phyloP scores from a whole-genome alignment of 2,888 invertebrate genomes.

The Dryadula phaetusa region DNA sequence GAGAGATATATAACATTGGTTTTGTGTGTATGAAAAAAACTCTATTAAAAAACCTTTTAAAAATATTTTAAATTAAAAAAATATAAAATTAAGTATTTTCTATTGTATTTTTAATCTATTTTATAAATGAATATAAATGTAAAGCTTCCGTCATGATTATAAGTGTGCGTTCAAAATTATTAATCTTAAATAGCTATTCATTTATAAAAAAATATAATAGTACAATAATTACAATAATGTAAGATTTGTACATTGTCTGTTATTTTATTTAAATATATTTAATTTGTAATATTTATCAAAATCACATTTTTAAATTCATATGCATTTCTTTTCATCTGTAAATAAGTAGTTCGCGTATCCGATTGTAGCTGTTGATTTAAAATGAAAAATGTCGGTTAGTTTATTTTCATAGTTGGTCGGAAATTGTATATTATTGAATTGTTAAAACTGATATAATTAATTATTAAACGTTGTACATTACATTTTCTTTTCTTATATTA shows the following conservation, averaged over 20 bases:
- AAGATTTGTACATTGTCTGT: no score
- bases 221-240: no score
- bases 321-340: background rate
- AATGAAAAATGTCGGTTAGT: conserved; percentile 36
- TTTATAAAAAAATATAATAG: background rate
- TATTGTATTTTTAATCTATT: background rate
- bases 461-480: background rate
- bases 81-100: background rate
- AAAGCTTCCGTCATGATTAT: background rate
- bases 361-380: conserved; percentile 17
- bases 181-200: background rate
- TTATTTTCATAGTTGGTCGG: conserved; percentile 13
- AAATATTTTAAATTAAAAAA: conserved; percentile 4
- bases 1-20: conserved; percentile 16
- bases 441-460: background rate
- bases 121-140: background rate
- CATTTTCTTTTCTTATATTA: background rate
- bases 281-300: background rate
- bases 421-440: conserved; percentile 6
- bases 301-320: background rate
- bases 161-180: background rate
- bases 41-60: background rate
- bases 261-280: background rate
- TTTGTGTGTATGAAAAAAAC: conserved; percentile 39
- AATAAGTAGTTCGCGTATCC: conserved; percentile 15